Evolutionary conservation across 2,797 vertebrate genomes (phyloP).

Genomic region (Semaprochilodus insignis): DNA sequence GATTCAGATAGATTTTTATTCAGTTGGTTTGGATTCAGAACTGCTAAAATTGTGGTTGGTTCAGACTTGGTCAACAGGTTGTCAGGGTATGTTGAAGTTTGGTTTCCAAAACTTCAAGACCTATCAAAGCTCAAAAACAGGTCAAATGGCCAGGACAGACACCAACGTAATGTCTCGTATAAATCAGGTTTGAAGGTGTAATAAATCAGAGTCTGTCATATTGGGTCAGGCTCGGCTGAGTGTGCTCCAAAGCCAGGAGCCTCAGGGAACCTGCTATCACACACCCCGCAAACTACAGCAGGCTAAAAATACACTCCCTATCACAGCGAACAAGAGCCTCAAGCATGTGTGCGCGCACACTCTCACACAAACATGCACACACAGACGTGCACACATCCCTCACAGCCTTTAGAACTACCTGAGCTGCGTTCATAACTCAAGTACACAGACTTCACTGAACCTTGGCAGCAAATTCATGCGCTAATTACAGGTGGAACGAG

Average conservation of each 20-base stretch:
- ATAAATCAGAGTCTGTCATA: neutral
- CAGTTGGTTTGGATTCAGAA: too few species aligned
- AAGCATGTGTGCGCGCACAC: neutral
- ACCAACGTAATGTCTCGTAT: neutral
- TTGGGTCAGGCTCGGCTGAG: neutral
- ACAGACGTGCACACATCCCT: slow-evolving; percentile 17
- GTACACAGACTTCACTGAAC: neutral
- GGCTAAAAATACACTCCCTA: slow-evolving; percentile 72
- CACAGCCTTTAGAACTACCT: neutral
- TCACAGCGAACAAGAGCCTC: slow-evolving; percentile 64
- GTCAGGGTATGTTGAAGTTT: neutral
- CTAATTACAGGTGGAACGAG: neutral
- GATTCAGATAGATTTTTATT: neutral
- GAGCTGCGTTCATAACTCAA: neutral
- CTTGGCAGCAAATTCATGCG: neutral
- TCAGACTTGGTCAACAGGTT: neutral
- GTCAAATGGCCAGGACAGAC: neutral
- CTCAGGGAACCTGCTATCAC: slow-evolving; percentile 22
- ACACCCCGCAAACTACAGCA: slow-evolving; percentile 64
- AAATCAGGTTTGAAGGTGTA: neutral
- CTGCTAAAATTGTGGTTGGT: too few species aligned
- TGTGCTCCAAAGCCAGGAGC: neutral
- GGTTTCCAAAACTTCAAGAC: neutral
- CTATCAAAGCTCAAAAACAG: neutral
- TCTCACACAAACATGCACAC: neutral